Conservation (phyloP, 2,888 invertebrate species). For the Salpingus planirostris region DNA sequence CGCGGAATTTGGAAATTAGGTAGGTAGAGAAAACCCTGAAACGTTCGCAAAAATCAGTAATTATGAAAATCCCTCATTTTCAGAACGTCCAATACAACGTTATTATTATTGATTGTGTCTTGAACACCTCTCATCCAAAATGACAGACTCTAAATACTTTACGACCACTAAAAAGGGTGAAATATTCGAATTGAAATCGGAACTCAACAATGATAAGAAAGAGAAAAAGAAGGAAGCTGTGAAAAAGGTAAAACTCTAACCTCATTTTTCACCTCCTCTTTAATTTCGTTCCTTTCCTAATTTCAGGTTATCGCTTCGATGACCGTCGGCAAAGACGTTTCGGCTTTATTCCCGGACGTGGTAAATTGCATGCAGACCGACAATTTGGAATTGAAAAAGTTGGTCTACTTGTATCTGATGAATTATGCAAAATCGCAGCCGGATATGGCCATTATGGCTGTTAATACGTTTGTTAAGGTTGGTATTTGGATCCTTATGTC, state of each 20-base stretch:
- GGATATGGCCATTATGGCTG: constrained; percentile 99
- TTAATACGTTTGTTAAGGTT: constrained; percentile 99
- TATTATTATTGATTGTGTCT: too few relatives aligned
- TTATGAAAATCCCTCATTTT: too few relatives aligned
- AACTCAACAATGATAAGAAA: constrained; percentile 98
- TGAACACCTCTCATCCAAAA: too few relatives aligned
- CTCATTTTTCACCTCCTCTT: too few relatives aligned
- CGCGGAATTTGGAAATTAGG: too few relatives aligned
- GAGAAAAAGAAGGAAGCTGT: constrained; percentile 99
- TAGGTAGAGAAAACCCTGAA: too few relatives aligned
- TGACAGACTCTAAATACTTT: constrained; percentile 99
- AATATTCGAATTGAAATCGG: constrained; percentile 98
- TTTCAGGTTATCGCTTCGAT: constrained; percentile 94
- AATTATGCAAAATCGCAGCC: constrained; percentile 99
- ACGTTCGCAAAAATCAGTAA: too few relatives aligned
- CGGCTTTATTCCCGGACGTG: constrained; percentile 96
- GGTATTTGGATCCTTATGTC: constrained; percentile 21
- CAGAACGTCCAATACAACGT: too few relatives aligned
- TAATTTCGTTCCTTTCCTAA: too few relatives aligned
- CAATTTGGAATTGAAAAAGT: constrained; percentile 95
- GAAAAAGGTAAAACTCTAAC: constrained; percentile 70
- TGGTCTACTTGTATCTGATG: constrained; percentile 98
- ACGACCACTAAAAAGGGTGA: constrained; percentile 99
- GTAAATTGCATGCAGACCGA: constrained; percentile 99
- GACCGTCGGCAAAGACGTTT: constrained; percentile 99